Evolutionary conservation across 2,888 invertebrate species (phyloP).

Genomic region (Metacarcinus magister): DNA sequence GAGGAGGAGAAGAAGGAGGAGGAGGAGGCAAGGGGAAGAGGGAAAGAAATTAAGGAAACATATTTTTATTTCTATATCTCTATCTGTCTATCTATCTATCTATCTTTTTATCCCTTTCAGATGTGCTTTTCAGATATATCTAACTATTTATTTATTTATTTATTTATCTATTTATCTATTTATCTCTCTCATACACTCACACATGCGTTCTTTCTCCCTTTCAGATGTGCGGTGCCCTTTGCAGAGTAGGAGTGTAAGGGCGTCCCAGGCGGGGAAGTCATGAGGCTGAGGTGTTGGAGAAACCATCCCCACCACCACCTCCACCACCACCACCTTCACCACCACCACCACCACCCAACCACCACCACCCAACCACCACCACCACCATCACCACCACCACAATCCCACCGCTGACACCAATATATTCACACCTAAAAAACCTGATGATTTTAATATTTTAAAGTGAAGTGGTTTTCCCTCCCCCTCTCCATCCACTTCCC

Average conservation of each 20-base stretch:
- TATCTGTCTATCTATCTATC: neutral
- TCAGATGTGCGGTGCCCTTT: neutral
- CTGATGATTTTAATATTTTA: neutral
- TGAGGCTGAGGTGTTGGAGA: neutral
- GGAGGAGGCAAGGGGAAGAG: neutral
- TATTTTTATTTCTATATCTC: neutral
- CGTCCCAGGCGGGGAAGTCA: neutral
- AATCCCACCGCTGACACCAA: too few relatives aligned
- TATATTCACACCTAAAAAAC: too few relatives aligned
- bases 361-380: neutral
- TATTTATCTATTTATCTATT: neutral
- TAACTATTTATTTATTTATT: too few relatives aligned
- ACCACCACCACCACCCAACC: neutral
- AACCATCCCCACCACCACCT: neutral
- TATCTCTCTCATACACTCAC: neutral
- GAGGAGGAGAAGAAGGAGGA: conserved; percentile 8
- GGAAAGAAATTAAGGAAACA: neutral
- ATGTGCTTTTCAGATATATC: too few relatives aligned
- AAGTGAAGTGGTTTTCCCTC: neutral
- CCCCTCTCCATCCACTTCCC: neutral
- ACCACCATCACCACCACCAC: too few relatives aligned
- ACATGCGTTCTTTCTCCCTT: neutral
- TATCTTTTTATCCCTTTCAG: neutral
- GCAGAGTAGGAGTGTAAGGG: neutral
- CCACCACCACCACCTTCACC: neutral